Percentiles rank a stretch among this genome's conserved stretches.
These are phyloP conservation scores for Danio rerio DNA, from an alignment of 2,113 vertebrate genomes.

Conservation along the genomic window GRCz12tu NC_133189.1:54591001-54591500, in stretches of 20 bases:
- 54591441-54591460: no score
- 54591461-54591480: no score
- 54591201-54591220: constrained; percentile 46
- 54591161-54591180: constrained; percentile 25
- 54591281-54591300: constrained; percentile 66
- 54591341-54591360: not conserved
- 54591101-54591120: constrained; percentile 26
- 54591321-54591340: constrained; percentile 6
- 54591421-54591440: no score
- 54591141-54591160: constrained; percentile 33
- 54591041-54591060: constrained; percentile 63
- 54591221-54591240: constrained; percentile 2
- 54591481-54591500: no score
- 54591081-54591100: constrained; percentile 62
- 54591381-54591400: no score
- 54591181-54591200: constrained; percentile 21
- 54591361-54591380: not conserved
- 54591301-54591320: constrained; percentile 63
- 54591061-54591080: constrained; percentile 62
- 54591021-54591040: constrained; percentile 74
- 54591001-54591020: constrained; percentile 54
- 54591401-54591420: no score
- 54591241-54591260: not conserved
- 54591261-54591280: constrained; percentile 33
- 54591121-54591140: constrained; percentile 42